Percentiles rank a stretch among this genome's conserved stretches.
phyloP scores from a whole-genome alignment of 2,797 vertebrate species.

The Erethizon dorsatum region DNA sequence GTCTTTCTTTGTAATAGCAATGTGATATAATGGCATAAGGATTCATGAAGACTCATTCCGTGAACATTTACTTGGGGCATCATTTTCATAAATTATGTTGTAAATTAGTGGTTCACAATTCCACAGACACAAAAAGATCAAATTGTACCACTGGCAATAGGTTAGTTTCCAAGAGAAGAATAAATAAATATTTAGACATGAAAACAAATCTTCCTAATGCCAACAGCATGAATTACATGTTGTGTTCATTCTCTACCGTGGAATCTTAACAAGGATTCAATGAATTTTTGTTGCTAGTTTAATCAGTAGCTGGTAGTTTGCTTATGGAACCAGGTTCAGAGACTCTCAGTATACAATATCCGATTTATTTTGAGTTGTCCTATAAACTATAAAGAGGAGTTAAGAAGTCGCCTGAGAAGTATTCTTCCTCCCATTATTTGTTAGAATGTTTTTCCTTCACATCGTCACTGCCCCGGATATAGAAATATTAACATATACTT shows the following conservation, averaged over 20 bases:
- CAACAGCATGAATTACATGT: not conserved
- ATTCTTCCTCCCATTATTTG: not conserved
- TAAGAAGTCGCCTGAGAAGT: not conserved
- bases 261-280: not conserved
- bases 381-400: not conserved
- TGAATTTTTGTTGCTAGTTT: not conserved
- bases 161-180: not conserved
- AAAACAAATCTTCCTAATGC: not conserved
- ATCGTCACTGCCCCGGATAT: not conserved
- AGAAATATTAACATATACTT: slow-evolving; percentile 81
- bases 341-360: not conserved
- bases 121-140: not conserved
- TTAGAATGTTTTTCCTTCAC: not conserved
- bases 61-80: not conserved
- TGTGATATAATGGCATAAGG: not conserved
- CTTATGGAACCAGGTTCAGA: not conserved
- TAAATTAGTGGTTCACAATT: not conserved
- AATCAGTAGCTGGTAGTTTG: not conserved
- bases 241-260: not conserved
- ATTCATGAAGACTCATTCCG: not conserved
- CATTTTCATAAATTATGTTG: slow-evolving; percentile 21
- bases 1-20: not conserved
- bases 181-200: not conserved
- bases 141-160: not conserved
- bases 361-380: not conserved